These are phyloP conservation scores for Pammene fasciana DNA, from an alignment of 2,888 invertebrate genomes.

Conservation along the genomic window DNA sequence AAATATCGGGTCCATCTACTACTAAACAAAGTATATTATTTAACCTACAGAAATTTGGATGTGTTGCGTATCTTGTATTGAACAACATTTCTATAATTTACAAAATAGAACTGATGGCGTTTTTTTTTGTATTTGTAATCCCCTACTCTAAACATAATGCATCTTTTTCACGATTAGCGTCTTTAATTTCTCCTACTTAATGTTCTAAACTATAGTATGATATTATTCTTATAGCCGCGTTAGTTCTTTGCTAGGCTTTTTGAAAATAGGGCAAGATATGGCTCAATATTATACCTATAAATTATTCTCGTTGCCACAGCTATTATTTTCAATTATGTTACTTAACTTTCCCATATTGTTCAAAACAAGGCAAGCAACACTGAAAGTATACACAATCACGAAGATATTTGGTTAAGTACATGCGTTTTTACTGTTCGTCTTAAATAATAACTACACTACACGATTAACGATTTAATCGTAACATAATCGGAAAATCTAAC, in stretches of 20 bases:
- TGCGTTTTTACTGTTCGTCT: slow-evolving; percentile 9
- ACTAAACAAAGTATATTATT: slow-evolving; percentile 3
- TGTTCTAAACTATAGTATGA: no score
- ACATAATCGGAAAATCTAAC: slow-evolving; percentile 2
- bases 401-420: slow-evolving; percentile 38
- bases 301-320: not conserved
- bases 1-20: slow-evolving; percentile 17
- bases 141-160: no score
- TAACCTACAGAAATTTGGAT: slow-evolving; percentile 31
- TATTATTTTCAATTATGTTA: not conserved
- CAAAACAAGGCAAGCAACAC: slow-evolving; percentile 27
- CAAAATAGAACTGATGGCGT: not conserved
- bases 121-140: no score
- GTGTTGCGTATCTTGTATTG: slow-evolving; percentile 20
- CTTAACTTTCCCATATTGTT: not conserved
- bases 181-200: no score
- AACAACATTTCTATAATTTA: not conserved
- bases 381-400: slow-evolving; percentile 9
- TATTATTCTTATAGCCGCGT: no score
- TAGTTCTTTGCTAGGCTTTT: not conserved
- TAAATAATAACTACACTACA: slow-evolving; percentile 1
- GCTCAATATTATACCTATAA: not conserved
- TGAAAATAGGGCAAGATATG: slow-evolving; percentile 7
- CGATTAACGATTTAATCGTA: slow-evolving; percentile 28
- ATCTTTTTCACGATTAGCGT: no score